A percentile compares a stretch with the other conserved stretches of the same genome.
Evolutionary conservation across 1,140 invertebrate genomes (phyloP).

Genomic region (Samia ricini): DNA sequence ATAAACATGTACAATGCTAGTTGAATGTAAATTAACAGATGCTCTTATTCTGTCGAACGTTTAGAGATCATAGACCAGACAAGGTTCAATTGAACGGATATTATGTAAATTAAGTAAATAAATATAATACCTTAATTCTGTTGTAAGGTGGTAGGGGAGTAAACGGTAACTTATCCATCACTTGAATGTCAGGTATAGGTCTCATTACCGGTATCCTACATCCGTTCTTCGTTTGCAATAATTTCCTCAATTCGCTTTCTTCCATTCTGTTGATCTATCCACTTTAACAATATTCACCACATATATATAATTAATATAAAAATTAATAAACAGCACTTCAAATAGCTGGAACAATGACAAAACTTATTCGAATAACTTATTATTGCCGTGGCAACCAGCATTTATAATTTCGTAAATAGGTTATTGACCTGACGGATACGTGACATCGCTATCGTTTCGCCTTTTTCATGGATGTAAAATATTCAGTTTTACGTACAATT

Average conservation of each 20-base stretch:
- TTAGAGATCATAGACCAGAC: too few relatives aligned
- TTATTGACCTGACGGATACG: neutral
- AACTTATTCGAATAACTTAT: conserved; percentile 8
- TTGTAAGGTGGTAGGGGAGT: conserved; percentile 66
- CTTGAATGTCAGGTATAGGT: conserved; percentile 64
- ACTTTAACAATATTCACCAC: conserved; percentile 1
- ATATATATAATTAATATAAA: neutral
- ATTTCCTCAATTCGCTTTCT: conserved; percentile 59
- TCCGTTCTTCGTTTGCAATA: conserved; percentile 66
- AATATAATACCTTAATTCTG: conserved; percentile 56
- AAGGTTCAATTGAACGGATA: neutral
- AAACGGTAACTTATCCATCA: conserved; percentile 67
- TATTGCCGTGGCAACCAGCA: conserved; percentile 18
- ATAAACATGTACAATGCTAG: neutral
- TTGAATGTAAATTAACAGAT: neutral
- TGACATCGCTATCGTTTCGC: too few relatives aligned
- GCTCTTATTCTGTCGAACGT: too few relatives aligned
- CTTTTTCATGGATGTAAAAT: too few relatives aligned
- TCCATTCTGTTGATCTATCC: conserved; percentile 41
- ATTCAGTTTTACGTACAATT: too few relatives aligned
- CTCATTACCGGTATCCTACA: conserved; percentile 61
- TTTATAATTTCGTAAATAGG: conserved; percentile 9
- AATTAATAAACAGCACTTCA: neutral
- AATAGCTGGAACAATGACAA: neutral
- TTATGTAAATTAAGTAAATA: neutral